A percentile compares a stretch with the other conserved stretches of the same genome.
Conservation (phyloP, 2,113 vertebrate species). For the Callopanchax toddi region DNA sequence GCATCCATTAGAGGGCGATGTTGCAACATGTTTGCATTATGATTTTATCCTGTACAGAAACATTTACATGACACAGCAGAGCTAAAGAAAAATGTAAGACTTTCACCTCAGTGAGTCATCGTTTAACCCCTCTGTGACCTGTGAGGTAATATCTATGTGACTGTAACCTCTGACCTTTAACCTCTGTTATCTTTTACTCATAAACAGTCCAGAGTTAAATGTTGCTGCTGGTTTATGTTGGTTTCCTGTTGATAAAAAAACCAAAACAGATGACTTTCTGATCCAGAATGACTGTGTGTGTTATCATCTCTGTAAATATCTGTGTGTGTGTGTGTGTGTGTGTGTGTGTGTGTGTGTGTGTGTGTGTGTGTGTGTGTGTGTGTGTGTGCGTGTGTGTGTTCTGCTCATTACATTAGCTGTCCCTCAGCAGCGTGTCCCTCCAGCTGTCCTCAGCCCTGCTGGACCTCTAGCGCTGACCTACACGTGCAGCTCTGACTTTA, state of each 20-base stretch:
- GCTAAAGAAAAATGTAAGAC: too few relatives aligned
- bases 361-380: background rate
- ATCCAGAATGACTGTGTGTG: background rate
- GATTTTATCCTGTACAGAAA: background rate
- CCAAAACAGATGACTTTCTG: too few relatives aligned
- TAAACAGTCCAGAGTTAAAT: conserved; percentile 30
- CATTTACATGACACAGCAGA: conserved; percentile 8
- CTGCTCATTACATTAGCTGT: conserved; percentile 27
- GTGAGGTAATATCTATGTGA: conserved; percentile 48
- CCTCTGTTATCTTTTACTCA: conserved; percentile 28
- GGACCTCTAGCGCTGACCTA: conserved; percentile 39
- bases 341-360: too few relatives aligned
- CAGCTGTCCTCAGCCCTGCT: conserved; percentile 57
- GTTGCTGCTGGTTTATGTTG: conserved; percentile 23
- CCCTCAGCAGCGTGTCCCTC: conserved; percentile 44
- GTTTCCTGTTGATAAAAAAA: conserved; percentile 7
- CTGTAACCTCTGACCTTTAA: conserved; percentile 43
- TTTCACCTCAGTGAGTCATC: conserved; percentile 1
- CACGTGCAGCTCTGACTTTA: conserved; percentile 11
- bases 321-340: too few relatives aligned
- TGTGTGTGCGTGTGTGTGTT: conserved; percentile 13
- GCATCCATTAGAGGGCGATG: conserved; percentile 54
- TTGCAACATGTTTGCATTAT: conserved; percentile 3
- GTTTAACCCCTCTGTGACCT: conserved; percentile 16
- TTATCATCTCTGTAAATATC: too few relatives aligned